Base-by-base conservation (phyloP, 2,113 vertebrate species). In the Plecturocebus donacophilus region DNA sequence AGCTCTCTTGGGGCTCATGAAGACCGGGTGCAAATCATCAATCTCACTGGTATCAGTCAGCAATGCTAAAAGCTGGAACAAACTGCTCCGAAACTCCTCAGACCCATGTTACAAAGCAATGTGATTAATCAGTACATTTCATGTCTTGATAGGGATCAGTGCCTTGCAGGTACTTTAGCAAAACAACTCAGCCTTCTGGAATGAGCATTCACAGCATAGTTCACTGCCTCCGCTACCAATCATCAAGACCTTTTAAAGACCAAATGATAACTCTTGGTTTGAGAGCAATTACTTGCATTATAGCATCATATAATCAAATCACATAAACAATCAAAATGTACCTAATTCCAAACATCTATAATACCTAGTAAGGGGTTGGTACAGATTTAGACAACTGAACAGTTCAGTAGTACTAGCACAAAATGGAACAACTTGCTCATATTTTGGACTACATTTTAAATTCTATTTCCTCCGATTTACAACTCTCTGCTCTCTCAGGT, bases 391-490 rank as follows among this genome's bases (percentile, higher is more conserved):
- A 45, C 8, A 71, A 19, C 76, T 91, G 73, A 79, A 64, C 40
- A 70, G 80, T 81, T 14, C 38, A 85, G 42, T 79, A 70, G 47
- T 38, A 61, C n/a, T 79, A 35, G 81, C 30, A 87, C 54, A 87
- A 30, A 86, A 71, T 71, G 49, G 52, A 56, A 84, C 35, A 58
- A 58, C 40, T 38, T 38, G 45, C 32, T 71, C 40, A 40, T 90
- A 90, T 79, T 95, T 80, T 86, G 23, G 52, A 45, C 42, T 80
- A 91, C 80, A 35, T 80, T 73, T 49, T 58, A 38, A 92, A 87
- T 47, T 71, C 16, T 79, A 71, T n/a, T 47, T 6, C 54, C 6
- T 66, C 58, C 81, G 49, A 81, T n/a, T 71, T 61, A 47, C 0
- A 73, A 64, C 47, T 32, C 58, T 87, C 61, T 27, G 32, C 4